These are phyloP conservation scores for Eupeodes corollae DNA, from an alignment of 1,140 invertebrate genomes.

Conservation along the genomic window DNA sequence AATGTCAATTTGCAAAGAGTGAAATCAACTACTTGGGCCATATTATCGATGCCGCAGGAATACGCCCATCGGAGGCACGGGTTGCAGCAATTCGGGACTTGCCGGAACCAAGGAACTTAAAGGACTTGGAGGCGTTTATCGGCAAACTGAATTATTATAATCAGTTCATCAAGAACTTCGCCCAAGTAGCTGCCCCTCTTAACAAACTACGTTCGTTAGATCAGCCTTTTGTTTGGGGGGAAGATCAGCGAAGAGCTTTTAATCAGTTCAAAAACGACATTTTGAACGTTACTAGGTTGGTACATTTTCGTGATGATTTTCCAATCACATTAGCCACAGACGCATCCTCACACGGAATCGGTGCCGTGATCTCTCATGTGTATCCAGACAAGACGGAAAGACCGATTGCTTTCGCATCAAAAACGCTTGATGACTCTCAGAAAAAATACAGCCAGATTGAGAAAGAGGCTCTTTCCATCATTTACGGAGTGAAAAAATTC, in stretches of 20 bases:
- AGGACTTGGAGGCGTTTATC: constrained; percentile 25
- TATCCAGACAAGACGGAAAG: constrained; percentile 18
- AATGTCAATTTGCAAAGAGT: too few species aligned
- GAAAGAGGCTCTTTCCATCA: too few species aligned
- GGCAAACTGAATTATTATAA: constrained; percentile 38
- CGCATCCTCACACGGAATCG: constrained; percentile 26
- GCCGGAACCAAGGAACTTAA: too few species aligned
- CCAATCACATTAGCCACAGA: constrained; percentile 30
- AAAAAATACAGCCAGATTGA: neutral
- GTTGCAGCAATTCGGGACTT: too few species aligned
- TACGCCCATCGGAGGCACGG: too few species aligned
- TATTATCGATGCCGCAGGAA: too few species aligned
- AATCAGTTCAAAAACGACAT: too few species aligned
- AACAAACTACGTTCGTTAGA: constrained; percentile 3
- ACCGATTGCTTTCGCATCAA: constrained; percentile 4
- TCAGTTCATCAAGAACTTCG: too few species aligned
- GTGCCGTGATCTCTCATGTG: constrained; percentile 34
- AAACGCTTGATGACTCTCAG: constrained; percentile 7
- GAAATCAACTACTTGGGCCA: constrained; percentile 20
- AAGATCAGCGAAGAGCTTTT: constrained; percentile 5
- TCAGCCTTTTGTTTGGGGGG: constrained; percentile 4
- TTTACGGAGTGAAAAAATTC: too few species aligned
- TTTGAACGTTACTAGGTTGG: constrained; percentile 9
- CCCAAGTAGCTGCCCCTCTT: neutral
- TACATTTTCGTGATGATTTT: constrained; percentile 22